Evolutionary conservation across 2,888 invertebrate genomes (phyloP), one percentile per base, ranked within the genome.

Genomic region (Drepanosiphum platanoidis): DNA sequence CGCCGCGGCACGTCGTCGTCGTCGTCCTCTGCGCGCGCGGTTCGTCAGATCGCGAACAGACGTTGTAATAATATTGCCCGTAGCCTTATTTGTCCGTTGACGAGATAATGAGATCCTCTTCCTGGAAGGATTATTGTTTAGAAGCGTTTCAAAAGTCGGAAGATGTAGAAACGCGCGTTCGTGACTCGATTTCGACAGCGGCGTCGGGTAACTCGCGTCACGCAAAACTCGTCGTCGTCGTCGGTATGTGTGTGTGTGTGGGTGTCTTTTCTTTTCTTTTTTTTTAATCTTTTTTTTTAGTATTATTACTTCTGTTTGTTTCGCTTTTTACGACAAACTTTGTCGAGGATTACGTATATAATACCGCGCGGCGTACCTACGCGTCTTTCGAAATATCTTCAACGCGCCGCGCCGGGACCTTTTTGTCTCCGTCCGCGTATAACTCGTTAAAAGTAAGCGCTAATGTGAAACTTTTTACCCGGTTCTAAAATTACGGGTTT

Each of bases 301-400:
- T 18, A 22, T 66, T 30, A 64, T 13, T 61, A 66, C 15, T n/a
- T n/a, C n/a, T 68, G 15, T 34, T 52, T 64, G 30, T 13, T 64
- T 27, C n/a, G 13, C 61, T 27, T 64, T 68, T 68, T 18, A 68
- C 68, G 68, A 68, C 22, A 30, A 68, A 68, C 68, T 68, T 68
- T 22, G 32, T 34, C 22, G 18, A 15, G 34, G 68, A 34, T 68
- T 68, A 68, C 11, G 68, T 22, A 3, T 13, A 32, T 68, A 68
- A 34, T 68, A 34, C 34, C 68, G 68, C 64, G 58, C 11, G 11
- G 42, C 42, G 42, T 11, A 15, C 18, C n/a, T 64, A 11, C 30
- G 27, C 64, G 22, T 32, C 5, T 68, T 34, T 32, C 34, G 8
- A 68, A 32, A 68, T 34, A 68, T 32, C 30, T 68, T 32, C 18